Conservation (phyloP, 2,113 vertebrate species). For the Lophura nycthemera region DNA sequence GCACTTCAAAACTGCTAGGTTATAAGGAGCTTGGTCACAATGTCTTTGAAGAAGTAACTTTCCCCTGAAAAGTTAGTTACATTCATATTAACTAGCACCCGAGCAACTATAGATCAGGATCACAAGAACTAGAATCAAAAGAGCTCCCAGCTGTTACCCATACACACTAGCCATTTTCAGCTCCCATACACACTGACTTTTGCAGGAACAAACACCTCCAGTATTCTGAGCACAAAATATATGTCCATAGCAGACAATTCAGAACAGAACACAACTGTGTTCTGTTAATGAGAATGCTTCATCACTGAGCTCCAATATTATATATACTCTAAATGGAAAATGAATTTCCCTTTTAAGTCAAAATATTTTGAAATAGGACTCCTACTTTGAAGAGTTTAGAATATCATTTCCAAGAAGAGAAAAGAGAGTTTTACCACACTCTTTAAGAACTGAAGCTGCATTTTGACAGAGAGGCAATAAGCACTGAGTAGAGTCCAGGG, state of each 20-base stretch:
- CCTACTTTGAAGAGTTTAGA: conserved; percentile 34
- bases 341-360: conserved; percentile 21
- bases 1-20: neutral
- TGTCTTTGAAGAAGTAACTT: neutral
- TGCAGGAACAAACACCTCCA: neutral
- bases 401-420: conserved; percentile 38
- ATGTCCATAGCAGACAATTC: neutral
- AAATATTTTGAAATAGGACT: conserved; percentile 30
- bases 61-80: neutral
- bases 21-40: neutral
- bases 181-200: neutral
- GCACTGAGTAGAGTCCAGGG: neutral
- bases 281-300: conserved; percentile 16
- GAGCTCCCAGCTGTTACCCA: neutral
- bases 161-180: neutral
- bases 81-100: neutral
- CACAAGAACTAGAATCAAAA: neutral
- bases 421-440: conserved; percentile 28
- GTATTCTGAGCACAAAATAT: neutral
- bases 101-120: neutral
- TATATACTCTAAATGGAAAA: conserved; percentile 32
- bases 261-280: neutral
- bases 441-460: conserved; percentile 35
- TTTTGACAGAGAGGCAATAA: conserved; percentile 38
- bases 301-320: conserved; percentile 9